Evolutionary conservation across 2,888 invertebrate species (phyloP).

Genomic region (Hydriomena furcata): DNA sequence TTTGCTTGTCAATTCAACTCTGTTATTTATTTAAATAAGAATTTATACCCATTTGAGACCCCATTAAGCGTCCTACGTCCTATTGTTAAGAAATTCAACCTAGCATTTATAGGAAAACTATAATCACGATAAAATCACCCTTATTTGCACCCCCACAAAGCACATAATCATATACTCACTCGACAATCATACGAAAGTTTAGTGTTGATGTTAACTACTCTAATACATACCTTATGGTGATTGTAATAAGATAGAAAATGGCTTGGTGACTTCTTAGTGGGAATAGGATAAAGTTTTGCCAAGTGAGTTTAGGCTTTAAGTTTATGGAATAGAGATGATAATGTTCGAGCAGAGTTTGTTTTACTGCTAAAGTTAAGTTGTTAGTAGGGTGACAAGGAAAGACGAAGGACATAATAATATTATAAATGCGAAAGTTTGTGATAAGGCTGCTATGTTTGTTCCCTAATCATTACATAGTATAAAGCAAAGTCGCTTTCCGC

Average conservation of each 20-base stretch:
- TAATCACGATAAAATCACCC: background rate
- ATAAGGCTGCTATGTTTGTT: too few species aligned
- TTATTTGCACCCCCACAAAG: background rate
- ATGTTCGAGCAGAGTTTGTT: constrained; percentile 11
- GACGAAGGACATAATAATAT: too few species aligned
- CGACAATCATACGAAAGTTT: background rate
- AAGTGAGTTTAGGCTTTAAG: constrained; percentile 4
- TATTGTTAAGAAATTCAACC: constrained; percentile 8
- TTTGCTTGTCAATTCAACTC: constrained; percentile 5
- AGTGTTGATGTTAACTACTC: background rate
- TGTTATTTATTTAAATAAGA: constrained; percentile 12
- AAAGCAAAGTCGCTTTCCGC: too few species aligned
- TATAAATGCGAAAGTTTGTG: too few species aligned
- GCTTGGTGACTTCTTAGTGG: background rate
- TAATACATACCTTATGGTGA: background rate
- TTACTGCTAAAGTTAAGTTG: constrained; percentile 3
- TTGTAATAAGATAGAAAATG: background rate
- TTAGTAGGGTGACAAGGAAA: constrained; percentile 10
- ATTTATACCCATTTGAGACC: constrained; percentile 13
- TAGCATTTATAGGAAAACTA: constrained; percentile 12
- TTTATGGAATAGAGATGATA: constrained; percentile 4
- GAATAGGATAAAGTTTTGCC: constrained; percentile 4
- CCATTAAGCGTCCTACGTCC: background rate
- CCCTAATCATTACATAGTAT: too few species aligned
- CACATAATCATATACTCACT: background rate